These are phyloP conservation scores for Apogon talboti DNA, from an alignment of 2,797 vertebrate species.

Conservation along the genomic window DNA sequence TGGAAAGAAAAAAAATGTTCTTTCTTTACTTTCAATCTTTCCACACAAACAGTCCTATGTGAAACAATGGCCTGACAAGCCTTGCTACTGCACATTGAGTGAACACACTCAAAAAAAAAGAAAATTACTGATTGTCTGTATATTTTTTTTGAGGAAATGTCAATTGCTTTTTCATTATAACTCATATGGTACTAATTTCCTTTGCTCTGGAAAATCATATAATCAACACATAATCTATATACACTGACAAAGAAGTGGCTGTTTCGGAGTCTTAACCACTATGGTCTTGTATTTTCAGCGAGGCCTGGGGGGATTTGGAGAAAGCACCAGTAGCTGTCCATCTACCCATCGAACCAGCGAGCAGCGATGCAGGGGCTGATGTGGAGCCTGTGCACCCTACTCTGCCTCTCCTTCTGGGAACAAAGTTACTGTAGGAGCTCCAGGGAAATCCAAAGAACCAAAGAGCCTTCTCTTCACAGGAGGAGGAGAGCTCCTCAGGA, in stretches of 20 bases:
- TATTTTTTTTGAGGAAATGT: slow-evolving; percentile 21
- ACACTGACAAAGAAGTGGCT: slow-evolving; percentile 25
- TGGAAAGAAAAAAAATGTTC: slow-evolving; percentile 43
- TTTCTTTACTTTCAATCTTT: slow-evolving; percentile 43
- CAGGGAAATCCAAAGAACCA: slow-evolving; percentile 74
- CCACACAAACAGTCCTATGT: slow-evolving; percentile 32
- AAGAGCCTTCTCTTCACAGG: slow-evolving; percentile 63
- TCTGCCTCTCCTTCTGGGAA: slow-evolving; percentile 84
- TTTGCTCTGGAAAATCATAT: slow-evolving; percentile 20
- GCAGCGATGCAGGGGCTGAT: slow-evolving; percentile 86
- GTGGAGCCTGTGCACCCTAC: slow-evolving; percentile 86
- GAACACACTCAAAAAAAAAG: slow-evolving; percentile 26
- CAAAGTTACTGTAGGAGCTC: slow-evolving; percentile 79
- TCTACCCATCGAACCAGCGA: slow-evolving; percentile 55
- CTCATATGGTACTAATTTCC: background rate
- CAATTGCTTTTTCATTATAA: slow-evolving; percentile 25
- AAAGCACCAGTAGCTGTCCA: slow-evolving; percentile 55
- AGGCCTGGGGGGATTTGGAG: slow-evolving; percentile 50
- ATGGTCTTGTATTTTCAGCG: slow-evolving; percentile 59
- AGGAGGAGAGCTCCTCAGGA: slow-evolving; percentile 75
- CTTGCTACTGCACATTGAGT: slow-evolving; percentile 15
- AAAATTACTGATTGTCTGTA: slow-evolving; percentile 25
- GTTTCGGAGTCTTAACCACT: slow-evolving; percentile 12
- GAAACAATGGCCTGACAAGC: slow-evolving; percentile 42
- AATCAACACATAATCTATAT: slow-evolving; percentile 24